Evolutionary conservation across 2,797 vertebrate species (phyloP), one percentile per base, ranked within the genome.

Genomic region (Hippoglossus hippoglossus): DNA sequence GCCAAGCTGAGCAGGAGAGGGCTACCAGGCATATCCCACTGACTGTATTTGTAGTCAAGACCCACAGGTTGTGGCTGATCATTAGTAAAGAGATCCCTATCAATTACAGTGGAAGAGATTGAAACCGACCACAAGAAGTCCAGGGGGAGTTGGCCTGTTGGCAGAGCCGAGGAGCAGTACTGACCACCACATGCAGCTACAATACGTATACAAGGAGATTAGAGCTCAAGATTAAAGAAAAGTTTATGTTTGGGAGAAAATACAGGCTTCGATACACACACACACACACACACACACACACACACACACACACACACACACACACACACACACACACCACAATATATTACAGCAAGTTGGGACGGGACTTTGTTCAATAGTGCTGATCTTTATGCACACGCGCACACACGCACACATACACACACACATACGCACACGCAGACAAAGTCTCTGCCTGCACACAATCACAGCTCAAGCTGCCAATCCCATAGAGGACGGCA

Each of bases 1-100:
- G 88, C 91, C 91, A 91, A 63, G 13, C 44, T 10, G 78, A 77
- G 67, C 56, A 25, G 69, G 19, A 70, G 69, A 56, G 59, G 65
- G 71, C 80, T 69, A 81, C 79, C 68, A 64, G 75, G 76, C 78
- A 79, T 64, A 71, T 78, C 81, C 78, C 69, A 58, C 79, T 73
- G 75, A 77, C 75, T 80, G 80, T 49, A 80, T 80, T 41, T 67
- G 67, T 51, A 83, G 66, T 82, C 76, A 52, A 63, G 77, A 76
- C 77, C 72, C 88, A 63, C 75, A 62, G 78, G 64, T 85, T 73
- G 75, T 50, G 80, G 89, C 82, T 63, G 74, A 87, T 91, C 85
- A 80, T 92, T 91, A 91, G 84, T 73, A 85, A 90, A 85, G 67
- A 91, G 84, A 91, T 85, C 83, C 82, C 84, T 88, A 89, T 89